Evolutionary conservation across 2,797 vertebrate species (phyloP).

Genomic region (Anguilla marmorata): DNA sequence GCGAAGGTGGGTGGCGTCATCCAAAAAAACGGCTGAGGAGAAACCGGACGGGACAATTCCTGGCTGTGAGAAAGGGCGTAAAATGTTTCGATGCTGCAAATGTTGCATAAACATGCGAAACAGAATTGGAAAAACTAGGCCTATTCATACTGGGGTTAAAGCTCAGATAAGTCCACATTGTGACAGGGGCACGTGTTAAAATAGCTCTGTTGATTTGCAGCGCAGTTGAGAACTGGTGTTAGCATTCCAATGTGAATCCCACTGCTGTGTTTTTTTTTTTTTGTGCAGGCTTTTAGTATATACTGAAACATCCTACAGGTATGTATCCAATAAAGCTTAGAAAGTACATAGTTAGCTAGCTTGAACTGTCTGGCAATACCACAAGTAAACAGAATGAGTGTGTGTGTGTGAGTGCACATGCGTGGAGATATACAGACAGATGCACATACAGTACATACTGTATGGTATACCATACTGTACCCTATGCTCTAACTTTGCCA

Average conservation of each 20-base stretch:
- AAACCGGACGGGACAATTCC: slow-evolving; percentile 1
- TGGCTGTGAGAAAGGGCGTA: slow-evolving; percentile 9
- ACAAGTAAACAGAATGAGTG: neutral
- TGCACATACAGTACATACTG: neutral
- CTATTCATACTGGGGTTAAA: neutral
- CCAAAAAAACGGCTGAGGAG: neutral
- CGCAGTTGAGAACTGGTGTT: neutral
- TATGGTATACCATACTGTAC: too few relatives aligned
- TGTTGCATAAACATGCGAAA: slow-evolving; percentile 33
- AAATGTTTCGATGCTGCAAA: slow-evolving; percentile 28
- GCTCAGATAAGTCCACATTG: neutral
- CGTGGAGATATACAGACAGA: neutral
- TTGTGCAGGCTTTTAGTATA: too few relatives aligned
- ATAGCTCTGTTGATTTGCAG: neutral
- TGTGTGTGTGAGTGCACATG: neutral
- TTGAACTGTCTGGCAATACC: neutral
- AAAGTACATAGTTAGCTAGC: neutral
- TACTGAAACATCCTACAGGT: too few relatives aligned
- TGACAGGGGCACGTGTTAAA: neutral
- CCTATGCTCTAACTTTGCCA: neutral
- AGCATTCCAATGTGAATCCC: slow-evolving; percentile 15
- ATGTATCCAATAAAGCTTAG: neutral
- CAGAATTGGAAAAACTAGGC: slow-evolving; percentile 29
- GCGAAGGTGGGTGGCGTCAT: slow-evolving; percentile 4
- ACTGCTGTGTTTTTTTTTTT: neutral